A percentile compares a stretch with the other conserved stretches of the same genome.
These are phyloP conservation scores for Thunnus albacares DNA, from an alignment of 2,797 vertebrate genomes.

Conservation along the genomic window DNA sequence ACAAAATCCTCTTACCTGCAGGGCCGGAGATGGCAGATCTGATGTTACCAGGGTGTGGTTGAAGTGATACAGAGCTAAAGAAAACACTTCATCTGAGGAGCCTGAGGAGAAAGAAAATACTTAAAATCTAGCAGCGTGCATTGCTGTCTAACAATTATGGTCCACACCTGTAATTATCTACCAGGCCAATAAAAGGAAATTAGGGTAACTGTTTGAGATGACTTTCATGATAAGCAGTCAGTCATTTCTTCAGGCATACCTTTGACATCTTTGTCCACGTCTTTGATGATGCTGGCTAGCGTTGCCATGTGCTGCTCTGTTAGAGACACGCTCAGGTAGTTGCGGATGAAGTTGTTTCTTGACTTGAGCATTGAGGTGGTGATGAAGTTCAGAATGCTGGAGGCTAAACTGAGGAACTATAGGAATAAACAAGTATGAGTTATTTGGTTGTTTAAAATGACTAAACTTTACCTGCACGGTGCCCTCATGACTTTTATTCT, in stretches of 20 bases:
- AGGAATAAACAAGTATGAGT: conserved; percentile 37
- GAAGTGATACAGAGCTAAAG: conserved; percentile 97
- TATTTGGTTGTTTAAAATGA: background rate
- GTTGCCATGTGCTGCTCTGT: conserved; percentile 98
- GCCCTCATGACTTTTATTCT: background rate
- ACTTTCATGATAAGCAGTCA: background rate
- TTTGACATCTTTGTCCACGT: conserved; percentile 99
- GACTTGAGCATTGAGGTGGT: conserved; percentile 98
- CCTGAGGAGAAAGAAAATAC: conserved; percentile 76
- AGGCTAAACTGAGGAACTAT: conserved; percentile 96
- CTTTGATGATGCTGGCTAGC: conserved; percentile 97
- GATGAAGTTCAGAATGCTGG: conserved; percentile 98
- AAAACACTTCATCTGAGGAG: conserved; percentile 96
- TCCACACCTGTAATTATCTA: background rate
- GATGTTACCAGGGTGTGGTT: conserved; percentile 98
- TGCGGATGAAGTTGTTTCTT: conserved; percentile 98
- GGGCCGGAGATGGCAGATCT: conserved; percentile 94
- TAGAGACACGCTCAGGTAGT: conserved; percentile 97
- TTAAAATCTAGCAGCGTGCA: background rate
- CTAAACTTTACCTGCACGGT: background rate
- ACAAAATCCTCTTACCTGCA: conserved; percentile 87
- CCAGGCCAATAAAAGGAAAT: background rate
- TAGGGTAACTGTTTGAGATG: background rate
- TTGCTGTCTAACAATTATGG: background rate
- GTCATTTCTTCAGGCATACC: conserved; percentile 78